A percentile compares a stretch with the other conserved stretches of the same genome.
Evolutionary conservation across 1,140 invertebrate genomes (phyloP).

Genomic region (Vanessa tameamea): DNA sequence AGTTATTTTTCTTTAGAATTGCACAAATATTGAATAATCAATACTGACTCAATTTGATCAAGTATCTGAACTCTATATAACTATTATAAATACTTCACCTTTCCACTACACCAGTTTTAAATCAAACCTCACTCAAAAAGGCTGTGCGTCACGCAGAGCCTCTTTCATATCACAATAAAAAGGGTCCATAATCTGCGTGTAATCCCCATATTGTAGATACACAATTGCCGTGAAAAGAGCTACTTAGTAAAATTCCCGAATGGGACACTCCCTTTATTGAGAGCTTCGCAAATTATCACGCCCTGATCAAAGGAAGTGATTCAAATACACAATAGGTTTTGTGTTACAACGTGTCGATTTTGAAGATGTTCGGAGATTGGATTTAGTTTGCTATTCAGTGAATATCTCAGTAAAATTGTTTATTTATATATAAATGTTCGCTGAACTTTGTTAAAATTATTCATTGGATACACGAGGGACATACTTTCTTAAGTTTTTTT

Average conservation of each 20-base stretch:
- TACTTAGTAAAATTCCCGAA: conserved; percentile 59
- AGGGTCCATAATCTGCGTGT: conserved; percentile 64
- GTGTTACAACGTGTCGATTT: conserved; percentile 62
- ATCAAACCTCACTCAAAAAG: conserved; percentile 53
- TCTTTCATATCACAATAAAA: conserved; percentile 50
- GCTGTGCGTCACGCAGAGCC: conserved; percentile 21
- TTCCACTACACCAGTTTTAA: conserved; percentile 44
- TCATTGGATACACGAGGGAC: not conserved
- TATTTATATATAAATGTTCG: not conserved
- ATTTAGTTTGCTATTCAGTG: conserved; percentile 11
- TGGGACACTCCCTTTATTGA: conserved; percentile 48
- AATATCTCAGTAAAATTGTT: not conserved
- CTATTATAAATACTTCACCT: conserved; percentile 26
- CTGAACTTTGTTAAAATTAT: not conserved
- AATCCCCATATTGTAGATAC: conserved; percentile 73
- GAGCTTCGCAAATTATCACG: conserved; percentile 66
- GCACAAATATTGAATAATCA: no score
- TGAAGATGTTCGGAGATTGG: conserved; percentile 23
- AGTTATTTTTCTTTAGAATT: no score
- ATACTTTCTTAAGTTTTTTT: no score
- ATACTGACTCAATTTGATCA: not conserved
- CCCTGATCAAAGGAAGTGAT: conserved; percentile 70
- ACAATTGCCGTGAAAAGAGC: conserved; percentile 78
- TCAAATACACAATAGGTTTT: conserved; percentile 63
- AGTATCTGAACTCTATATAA: not conserved